phyloP scores from a whole-genome alignment of 2,888 invertebrate species.

The Oscheius sp. region DNA sequence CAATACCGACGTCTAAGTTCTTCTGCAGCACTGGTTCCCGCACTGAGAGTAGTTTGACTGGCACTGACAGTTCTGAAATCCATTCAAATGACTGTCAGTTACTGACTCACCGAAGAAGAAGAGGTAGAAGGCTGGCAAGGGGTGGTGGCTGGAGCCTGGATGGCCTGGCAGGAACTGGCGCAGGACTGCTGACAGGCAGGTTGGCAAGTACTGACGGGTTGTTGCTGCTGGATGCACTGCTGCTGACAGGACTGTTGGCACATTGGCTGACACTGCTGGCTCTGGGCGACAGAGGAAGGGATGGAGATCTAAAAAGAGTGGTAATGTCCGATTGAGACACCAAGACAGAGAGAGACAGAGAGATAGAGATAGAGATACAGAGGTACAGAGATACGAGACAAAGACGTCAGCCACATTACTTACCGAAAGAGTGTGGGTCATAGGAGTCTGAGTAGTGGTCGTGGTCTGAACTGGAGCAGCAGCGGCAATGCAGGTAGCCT shows the following conservation, averaged over 20 bases:
- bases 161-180: conserved; percentile 43
- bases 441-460: neutral
- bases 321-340: neutral
- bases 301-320: conserved; percentile 32
- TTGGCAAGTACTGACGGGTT: conserved; percentile 50
- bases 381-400: no score
- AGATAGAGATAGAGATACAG: no score
- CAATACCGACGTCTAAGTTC: no score
- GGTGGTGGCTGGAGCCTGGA: conserved; percentile 44
- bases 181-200: conserved; percentile 53
- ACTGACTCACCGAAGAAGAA: no score
- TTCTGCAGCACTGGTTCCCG: conserved; percentile 54
- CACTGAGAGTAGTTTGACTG: conserved; percentile 52
- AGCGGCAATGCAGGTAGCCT: conserved; percentile 32
- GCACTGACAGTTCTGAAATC: conserved; percentile 23
- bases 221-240: conserved; percentile 53
- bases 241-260: conserved; percentile 54
- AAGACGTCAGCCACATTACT: no score
- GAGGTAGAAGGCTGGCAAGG: conserved; percentile 42
- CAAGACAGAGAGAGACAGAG: no score
- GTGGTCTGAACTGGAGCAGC: conserved; percentile 22
- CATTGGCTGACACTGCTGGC: conserved; percentile 54
- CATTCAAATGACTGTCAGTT: no score
- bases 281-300: conserved; percentile 49
- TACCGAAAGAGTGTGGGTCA: neutral